phyloP scores from a whole-genome alignment of 1,140 invertebrate species.

The Monochamus saltuarius region DNA sequence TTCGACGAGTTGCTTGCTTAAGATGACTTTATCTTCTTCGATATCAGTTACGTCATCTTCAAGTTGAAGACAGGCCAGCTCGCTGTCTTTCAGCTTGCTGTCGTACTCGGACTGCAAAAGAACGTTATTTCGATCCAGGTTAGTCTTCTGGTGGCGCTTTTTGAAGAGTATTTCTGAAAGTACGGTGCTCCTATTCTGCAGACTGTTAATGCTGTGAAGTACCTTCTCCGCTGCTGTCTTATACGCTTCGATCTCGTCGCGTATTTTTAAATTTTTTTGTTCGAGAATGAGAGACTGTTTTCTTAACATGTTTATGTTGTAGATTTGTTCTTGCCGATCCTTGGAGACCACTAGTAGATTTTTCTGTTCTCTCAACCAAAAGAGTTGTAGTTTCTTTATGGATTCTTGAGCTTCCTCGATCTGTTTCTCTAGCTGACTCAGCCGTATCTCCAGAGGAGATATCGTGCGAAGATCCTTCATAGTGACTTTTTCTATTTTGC shows the following conservation, averaged over 20 bases:
- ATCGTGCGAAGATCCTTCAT: slow-evolving; percentile 41
- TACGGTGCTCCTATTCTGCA: slow-evolving; percentile 61
- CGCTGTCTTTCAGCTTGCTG: slow-evolving; percentile 54
- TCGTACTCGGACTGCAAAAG: slow-evolving; percentile 52
- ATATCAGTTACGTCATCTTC: slow-evolving; percentile 67
- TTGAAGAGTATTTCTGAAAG: slow-evolving; percentile 62
- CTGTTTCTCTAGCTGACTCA: slow-evolving; percentile 61
- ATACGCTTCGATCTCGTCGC: slow-evolving; percentile 62
- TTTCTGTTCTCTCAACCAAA: slow-evolving; percentile 74
- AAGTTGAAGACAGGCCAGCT: slow-evolving; percentile 63
- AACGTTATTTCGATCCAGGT: slow-evolving; percentile 62
- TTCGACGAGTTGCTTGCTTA: slow-evolving; percentile 63
- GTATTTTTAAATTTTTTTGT: slow-evolving; percentile 69
- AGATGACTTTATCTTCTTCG: slow-evolving; percentile 63
- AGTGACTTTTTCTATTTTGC: slow-evolving; percentile 58
- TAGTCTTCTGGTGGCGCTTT: slow-evolving; percentile 59
- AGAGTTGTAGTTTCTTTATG: slow-evolving; percentile 64
- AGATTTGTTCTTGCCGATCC: slow-evolving; percentile 64
- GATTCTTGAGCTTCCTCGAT: slow-evolving; percentile 60
- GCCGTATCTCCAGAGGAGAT: slow-evolving; percentile 58
- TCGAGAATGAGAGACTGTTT: slow-evolving; percentile 76
- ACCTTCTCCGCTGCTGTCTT: slow-evolving; percentile 59
- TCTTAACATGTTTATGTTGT: slow-evolving; percentile 65
- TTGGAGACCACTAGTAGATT: slow-evolving; percentile 66
- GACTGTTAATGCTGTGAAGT: slow-evolving; percentile 58